phyloP scores from a whole-genome alignment of 2,888 invertebrate genomes.

The Amiota mariae region DNA sequence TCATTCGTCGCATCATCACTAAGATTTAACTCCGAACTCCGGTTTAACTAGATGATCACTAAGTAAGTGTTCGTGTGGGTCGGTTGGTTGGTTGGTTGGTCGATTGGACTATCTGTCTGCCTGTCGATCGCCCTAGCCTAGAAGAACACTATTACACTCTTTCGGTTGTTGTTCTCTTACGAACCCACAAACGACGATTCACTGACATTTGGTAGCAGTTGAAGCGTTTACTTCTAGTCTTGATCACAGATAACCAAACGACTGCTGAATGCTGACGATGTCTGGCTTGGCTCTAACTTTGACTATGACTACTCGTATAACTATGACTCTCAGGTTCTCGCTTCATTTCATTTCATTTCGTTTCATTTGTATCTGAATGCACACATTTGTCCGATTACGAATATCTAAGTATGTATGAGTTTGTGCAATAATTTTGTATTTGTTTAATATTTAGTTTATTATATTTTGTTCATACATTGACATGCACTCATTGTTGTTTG shows the following conservation, averaged over 20 bases:
- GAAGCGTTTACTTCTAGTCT: conserved; percentile 65
- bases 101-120: too few species aligned
- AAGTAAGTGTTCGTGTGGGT: background rate
- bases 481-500: conserved; percentile 61
- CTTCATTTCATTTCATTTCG: background rate
- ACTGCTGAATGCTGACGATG: conserved; percentile 33
- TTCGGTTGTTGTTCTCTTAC: background rate
- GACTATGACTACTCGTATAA: conserved; percentile 14
- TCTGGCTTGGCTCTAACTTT: background rate
- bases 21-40: too few species aligned
- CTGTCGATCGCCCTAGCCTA: conserved; percentile 52
- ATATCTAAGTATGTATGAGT: background rate
- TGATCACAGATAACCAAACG: conserved; percentile 54
- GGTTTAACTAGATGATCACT: background rate
- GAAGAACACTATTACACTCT: background rate
- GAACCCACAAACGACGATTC: background rate
- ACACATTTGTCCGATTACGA: background rate
- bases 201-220: conserved; percentile 53
- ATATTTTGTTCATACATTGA: conserved; percentile 62
- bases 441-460: conserved; percentile 65
- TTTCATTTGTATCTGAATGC: background rate
- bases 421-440: conserved; percentile 54
- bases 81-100: too few species aligned
- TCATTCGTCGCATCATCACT: background rate
- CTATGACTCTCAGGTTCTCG: conserved; percentile 8